These are phyloP conservation scores for Spodoptera picta DNA, from an alignment of 2,888 invertebrate species.

Conservation along the genomic window DNA sequence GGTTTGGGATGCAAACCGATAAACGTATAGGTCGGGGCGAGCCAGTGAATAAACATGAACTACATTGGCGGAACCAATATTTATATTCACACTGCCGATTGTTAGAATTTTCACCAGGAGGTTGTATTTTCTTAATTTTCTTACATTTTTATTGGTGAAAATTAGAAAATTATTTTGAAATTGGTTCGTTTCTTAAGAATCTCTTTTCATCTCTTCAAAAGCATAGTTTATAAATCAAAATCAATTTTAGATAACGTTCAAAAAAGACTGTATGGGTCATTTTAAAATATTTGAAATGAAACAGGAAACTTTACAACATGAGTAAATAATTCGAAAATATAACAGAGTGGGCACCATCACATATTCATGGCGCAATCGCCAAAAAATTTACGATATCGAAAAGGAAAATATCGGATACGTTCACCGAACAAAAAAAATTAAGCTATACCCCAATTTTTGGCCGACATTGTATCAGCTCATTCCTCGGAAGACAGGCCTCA, in stretches of 20 bases:
- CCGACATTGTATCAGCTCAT: slow-evolving; percentile 66
- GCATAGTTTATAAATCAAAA: too few relatives aligned
- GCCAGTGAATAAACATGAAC: slow-evolving; percentile 72
- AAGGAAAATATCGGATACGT: slow-evolving; percentile 57
- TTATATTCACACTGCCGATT: slow-evolving; percentile 18
- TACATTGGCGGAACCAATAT: slow-evolving; percentile 56
- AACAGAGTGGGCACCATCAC: slow-evolving; percentile 45
- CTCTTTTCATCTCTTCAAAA: too few relatives aligned
- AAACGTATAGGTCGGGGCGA: slow-evolving; percentile 78
- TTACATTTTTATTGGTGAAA: too few relatives aligned
- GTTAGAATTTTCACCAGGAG: slow-evolving; percentile 16
- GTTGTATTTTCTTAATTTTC: slow-evolving; percentile 3
- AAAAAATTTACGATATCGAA: slow-evolving; percentile 60
- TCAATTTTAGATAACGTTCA: too few relatives aligned
- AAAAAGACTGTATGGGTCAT: too few relatives aligned
- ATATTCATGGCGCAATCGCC: slow-evolving; percentile 58
- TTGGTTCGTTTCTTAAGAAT: too few relatives aligned
- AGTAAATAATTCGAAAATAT: slow-evolving; percentile 47
- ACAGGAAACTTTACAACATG: slow-evolving; percentile 22
- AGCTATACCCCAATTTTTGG: slow-evolving; percentile 57
- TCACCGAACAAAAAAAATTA: slow-evolving; percentile 61
- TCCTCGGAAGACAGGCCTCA: slow-evolving; percentile 84
- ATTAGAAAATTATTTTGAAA: too few relatives aligned
- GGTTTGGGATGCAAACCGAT: slow-evolving; percentile 78
- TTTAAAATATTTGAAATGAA: too few relatives aligned